Evolutionary conservation across 2,113 vertebrate species (phyloP), one percentile per base, ranked within the genome.

Genomic region (Thamnaconus septentrionalis): DNA sequence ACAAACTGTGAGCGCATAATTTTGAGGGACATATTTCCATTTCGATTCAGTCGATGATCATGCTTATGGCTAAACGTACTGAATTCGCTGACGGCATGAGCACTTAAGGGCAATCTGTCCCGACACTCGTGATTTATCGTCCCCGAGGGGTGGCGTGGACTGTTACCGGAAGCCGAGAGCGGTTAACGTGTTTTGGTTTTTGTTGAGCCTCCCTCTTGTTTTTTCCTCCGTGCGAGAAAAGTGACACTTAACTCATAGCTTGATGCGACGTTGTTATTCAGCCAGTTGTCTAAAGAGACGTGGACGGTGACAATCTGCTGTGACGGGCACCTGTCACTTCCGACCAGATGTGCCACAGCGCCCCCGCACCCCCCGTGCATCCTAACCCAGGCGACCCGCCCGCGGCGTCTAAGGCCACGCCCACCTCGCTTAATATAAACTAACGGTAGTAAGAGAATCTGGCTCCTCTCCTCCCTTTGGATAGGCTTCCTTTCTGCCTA

Each of bases 321-420:
- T 62, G 75, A 83, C 56, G 67, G 81, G 87, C 85, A 86, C 73
- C 83, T 88, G 86, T 76, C 86, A 81, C 69, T 63, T 53, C 3
- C 3, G 3, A 65, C 44, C 4, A 4, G 66, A 7, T 39, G 18
- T 4, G 1, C 10, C 10, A 18, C 39, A 52, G 5, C 18, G 18
- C 18, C 18, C 18, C 18, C 18, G 18, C 18, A 31, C 18, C 18
- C 18, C 0, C 52, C 41, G 12, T 11, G 41, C 5, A 12, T 18
- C 18, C 41, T 48, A 41, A 71, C 40, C 31, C 0, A 47, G 8
- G 42, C 12, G 4, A 18, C 61, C 12, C 7, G 54, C 39, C 61
- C 12, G 5, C 56, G 57, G 12, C 5, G 1, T 66, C 50, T 5
- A n/a, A 49, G 8, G 8, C 9, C 45, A 41, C 46, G 52, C 64